Conservation (phyloP, 2,797 vertebrate genomes). For the Poeciliopsis turneri region DNA sequence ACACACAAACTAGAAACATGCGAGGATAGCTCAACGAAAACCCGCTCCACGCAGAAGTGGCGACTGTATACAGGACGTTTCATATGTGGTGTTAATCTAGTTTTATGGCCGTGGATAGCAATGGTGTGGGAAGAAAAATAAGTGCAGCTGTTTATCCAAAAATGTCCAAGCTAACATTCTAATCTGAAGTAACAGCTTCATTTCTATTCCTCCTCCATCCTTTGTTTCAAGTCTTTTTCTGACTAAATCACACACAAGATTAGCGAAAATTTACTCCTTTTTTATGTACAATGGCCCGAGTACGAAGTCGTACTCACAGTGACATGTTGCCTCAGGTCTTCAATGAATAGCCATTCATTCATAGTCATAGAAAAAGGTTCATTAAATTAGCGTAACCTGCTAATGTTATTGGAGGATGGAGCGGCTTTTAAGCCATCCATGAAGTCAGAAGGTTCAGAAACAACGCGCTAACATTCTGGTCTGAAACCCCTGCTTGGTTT, state of each 20-base stretch:
- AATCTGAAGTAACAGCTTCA: background rate
- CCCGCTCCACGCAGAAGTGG: constrained; percentile 8
- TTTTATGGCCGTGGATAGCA: constrained; percentile 16
- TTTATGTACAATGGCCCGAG: too few species aligned
- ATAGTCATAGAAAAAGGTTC: background rate
- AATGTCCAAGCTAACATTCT: background rate
- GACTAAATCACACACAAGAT: too few species aligned
- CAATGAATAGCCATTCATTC: background rate
- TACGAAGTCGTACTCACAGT: too few species aligned
- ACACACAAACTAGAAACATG: constrained; percentile 47
- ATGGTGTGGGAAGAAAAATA: constrained; percentile 16
- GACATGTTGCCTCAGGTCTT: background rate
- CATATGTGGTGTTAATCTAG: background rate
- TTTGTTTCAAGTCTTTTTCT: background rate
- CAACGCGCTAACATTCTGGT: background rate
- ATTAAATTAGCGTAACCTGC: background rate
- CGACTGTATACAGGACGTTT: constrained; percentile 11
- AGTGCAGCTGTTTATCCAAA: constrained; percentile 34
- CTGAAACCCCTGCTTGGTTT: background rate
- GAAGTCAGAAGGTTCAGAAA: background rate
- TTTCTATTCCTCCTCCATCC: too few species aligned
- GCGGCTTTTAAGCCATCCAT: background rate
- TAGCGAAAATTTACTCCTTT: too few species aligned
- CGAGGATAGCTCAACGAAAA: constrained; percentile 13
- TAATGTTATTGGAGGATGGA: background rate